phyloP scores from a whole-genome alignment of 2,888 invertebrate species.

The Helobdella robusta region DNA sequence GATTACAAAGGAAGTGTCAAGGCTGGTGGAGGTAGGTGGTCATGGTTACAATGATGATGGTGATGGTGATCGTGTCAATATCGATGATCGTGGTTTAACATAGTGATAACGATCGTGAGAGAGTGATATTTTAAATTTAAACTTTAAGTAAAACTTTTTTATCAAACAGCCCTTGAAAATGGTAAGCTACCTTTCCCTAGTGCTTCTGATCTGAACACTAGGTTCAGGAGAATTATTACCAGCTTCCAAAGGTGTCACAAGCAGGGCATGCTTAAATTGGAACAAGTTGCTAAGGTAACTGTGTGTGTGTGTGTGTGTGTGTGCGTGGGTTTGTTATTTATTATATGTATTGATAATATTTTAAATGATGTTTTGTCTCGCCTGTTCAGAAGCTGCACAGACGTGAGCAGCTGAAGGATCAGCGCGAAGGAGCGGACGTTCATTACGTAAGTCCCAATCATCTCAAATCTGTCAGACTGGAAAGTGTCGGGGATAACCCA shows the following conservation, averaged over 20 bases:
- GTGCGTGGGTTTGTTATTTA: neutral
- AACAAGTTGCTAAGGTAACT: constrained; percentile 54
- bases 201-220: constrained; percentile 78
- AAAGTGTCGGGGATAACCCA: constrained; percentile 29
- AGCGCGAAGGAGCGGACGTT: constrained; percentile 11
- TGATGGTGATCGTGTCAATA: neutral
- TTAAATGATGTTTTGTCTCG: neutral
- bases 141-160: neutral
- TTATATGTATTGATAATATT: neutral
- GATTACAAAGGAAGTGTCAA: constrained; percentile 12
- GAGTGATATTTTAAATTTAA: neutral
- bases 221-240: constrained; percentile 82
- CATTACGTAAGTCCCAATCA: constrained; percentile 24
- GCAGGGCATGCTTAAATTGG: constrained; percentile 60
- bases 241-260: constrained; percentile 89
- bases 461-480: constrained; percentile 26
- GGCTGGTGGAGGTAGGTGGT: neutral
- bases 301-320: neutral
- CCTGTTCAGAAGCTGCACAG: constrained; percentile 27
- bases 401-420: constrained; percentile 27
- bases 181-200: constrained; percentile 48
- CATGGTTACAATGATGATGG: neutral
- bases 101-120: no score
- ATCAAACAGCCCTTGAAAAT: constrained; percentile 32
- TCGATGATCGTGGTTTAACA: neutral